Evolutionary conservation across 1,140 invertebrate species (phyloP).

Genomic region (Campoletis sonorensis): DNA sequence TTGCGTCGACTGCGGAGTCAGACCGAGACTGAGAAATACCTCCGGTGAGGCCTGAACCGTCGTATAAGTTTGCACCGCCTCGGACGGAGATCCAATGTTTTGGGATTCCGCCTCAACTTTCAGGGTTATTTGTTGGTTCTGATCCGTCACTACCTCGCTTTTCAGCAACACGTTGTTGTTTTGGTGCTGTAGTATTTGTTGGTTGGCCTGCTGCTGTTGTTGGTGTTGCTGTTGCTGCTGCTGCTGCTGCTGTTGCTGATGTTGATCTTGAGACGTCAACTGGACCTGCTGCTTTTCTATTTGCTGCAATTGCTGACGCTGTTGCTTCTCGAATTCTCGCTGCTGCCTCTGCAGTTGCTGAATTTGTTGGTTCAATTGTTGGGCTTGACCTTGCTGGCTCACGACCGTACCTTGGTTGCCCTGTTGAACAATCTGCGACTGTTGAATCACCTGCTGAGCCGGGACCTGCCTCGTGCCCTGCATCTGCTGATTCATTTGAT

Average conservation of each 20-base stretch:
- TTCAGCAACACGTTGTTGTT: slow-evolving; percentile 73
- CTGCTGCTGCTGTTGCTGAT: slow-evolving; percentile 61
- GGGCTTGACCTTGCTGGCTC: slow-evolving; percentile 51
- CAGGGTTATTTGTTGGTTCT: slow-evolving; percentile 66
- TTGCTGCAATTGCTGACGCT: slow-evolving; percentile 67
- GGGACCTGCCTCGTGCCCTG: slow-evolving; percentile 74
- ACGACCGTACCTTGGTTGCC: slow-evolving; percentile 54
- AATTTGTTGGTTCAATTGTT: slow-evolving; percentile 67
- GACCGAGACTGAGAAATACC: slow-evolving; percentile 71
- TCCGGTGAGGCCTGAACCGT: slow-evolving; percentile 72
- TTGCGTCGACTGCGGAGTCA: slow-evolving; percentile 59
- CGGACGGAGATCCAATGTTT: slow-evolving; percentile 62
- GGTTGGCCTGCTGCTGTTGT: slow-evolving; percentile 59
- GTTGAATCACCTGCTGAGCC: slow-evolving; percentile 65
- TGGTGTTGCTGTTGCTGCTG: slow-evolving; percentile 62
- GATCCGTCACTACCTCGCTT: slow-evolving; percentile 64
- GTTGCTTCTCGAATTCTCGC: slow-evolving; percentile 71
- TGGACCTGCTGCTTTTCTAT: slow-evolving; percentile 70
- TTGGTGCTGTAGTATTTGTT: slow-evolving; percentile 66
- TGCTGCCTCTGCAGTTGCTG: slow-evolving; percentile 71
- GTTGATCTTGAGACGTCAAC: slow-evolving; percentile 50
- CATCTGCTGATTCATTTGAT: slow-evolving; percentile 74
- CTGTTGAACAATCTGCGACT: slow-evolving; percentile 68
- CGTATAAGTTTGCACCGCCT: slow-evolving; percentile 65
- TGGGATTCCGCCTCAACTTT: slow-evolving; percentile 65